Evolutionary conservation across 2,888 invertebrate species (phyloP), one percentile per base, ranked within the genome.

Genomic region (Catocala nupta): DNA sequence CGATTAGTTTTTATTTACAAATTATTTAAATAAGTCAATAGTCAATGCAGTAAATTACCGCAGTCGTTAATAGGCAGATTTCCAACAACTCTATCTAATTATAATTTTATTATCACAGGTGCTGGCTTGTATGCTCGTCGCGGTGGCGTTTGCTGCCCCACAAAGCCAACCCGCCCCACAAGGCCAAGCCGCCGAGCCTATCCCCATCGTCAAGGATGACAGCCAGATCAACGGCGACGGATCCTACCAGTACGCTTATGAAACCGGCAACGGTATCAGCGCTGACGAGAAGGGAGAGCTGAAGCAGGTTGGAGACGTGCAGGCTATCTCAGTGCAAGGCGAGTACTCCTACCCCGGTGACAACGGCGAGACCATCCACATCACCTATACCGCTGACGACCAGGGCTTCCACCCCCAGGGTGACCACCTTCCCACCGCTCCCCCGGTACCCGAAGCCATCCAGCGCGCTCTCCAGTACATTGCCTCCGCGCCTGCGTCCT

Each of bases 401-500:
- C 96, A 96, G 75, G 96, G 96, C 25, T 96, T 95, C 94, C 96
- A 96, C 81, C 96, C 96, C 0, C 94, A 90, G 75, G 95, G 95
- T 4, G 94, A 93, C 9, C 96, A 96, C 77, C 84, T 96, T n/a
- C 96, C 96, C 39, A 95, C 95, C 9, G 95, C 96, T 8, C 97
- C 97, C 44, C 96, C 96, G 73, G 96, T 96, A 63, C 97, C 97
- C 33, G 95, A 95, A 60, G 95, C 96, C 67, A 97, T 97, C 77
- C 95, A 96, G 81, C 95, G 95, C 63, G 95, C 96, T 16, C 88
- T 96, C 11, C 51, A 64, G 47, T 64, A 55, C 52, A 64, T 64
- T 54, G 96, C 95, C 43, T 96, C 95, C 1, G 33, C 13, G 84
- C 90, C 96, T 80, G 96, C 96, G 53, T 95, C 96, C 50, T 95